Base-by-base conservation (phyloP, 2,888 invertebrate genomes). In the Cosmopolites sordidus region DNA sequence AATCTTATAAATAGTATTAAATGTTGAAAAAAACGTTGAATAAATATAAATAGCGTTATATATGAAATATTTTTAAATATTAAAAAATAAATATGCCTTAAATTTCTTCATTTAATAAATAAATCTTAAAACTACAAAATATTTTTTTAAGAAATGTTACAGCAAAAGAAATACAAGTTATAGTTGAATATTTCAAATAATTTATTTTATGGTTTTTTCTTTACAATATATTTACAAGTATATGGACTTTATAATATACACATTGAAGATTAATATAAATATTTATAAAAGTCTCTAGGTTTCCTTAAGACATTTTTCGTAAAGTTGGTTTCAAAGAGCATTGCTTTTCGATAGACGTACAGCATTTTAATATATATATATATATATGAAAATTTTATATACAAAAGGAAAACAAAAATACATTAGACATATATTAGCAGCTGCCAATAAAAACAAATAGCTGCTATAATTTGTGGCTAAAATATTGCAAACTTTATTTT, bases 181-280 rank as follows among this genome's bases (percentile, higher is more conserved):
- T 22, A 22, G 22, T 22, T 22, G 22, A 8, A 16, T 48, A 29
- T 27, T 50, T 50, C 38, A 43, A 50, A 50, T 50, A 50, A 50
- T 50, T 50, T 50, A 50, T 50, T 50, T 50, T 27, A 33, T 17
- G n/a, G n/a, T 27, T 50, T 39, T 27, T 9, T 33, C n/a, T 33
- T 33, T 50, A 49, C 43, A 27, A 43, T 49, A 39, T 50, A 50
- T 50, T 30, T 50, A 50, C 49, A 50, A 38, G 43, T 50, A 39
- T 50, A 50, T 29, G n/a, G 30, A 33, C 12, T 49, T 49, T 48
- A 48, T 43, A 41, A 41, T 49, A 43, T 49, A 49, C 43, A 49
- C 43, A 43, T 43, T 49, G n/a, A 49, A 48, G 30, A 41, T 42
- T 29, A 37, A 9, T 33, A 17, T 48, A 48, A 48, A 42, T 39